Percentiles rank a stretch among this genome's conserved stretches.
phyloP scores from a whole-genome alignment of 2,797 vertebrate genomes.

The Hippopotamyrus pictus region DNA sequence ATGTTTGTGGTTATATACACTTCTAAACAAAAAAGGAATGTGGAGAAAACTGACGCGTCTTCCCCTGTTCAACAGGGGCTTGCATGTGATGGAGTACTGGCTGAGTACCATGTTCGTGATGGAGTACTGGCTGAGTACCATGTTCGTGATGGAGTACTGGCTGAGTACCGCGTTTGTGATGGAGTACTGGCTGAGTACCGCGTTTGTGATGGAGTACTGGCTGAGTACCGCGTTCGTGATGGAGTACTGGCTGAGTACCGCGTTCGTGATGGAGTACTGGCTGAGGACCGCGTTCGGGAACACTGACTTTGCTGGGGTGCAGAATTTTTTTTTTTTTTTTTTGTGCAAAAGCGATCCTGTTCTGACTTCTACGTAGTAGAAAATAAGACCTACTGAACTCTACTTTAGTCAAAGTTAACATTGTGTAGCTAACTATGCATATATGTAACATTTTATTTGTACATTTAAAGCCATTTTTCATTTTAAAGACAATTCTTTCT shows the following conservation, averaged over 20 bases:
- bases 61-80: not conserved
- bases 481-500: conserved; percentile 65
- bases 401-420: conserved; percentile 1
- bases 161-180: not conserved
- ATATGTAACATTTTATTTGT: conserved; percentile 63
- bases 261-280: not conserved
- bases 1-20: not conserved
- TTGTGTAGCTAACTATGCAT: conserved; percentile 53
- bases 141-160: not conserved
- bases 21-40: not conserved
- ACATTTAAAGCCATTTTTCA: conserved; percentile 67
- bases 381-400: conserved; percentile 41
- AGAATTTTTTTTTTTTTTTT: not conserved
- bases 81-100: not conserved
- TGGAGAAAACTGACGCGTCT: not conserved
- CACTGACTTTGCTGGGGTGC: not conserved
- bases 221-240: not conserved
- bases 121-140: not conserved
- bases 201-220: not conserved
- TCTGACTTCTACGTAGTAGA: conserved; percentile 76
- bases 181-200: not conserved
- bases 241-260: not conserved
- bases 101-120: not conserved
- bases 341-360: conserved; percentile 53
- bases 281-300: not conserved